Evolutionary conservation across 2,888 invertebrate species (phyloP), one percentile per base, ranked within the genome.

Genomic region (Aphodius sticticus): DNA sequence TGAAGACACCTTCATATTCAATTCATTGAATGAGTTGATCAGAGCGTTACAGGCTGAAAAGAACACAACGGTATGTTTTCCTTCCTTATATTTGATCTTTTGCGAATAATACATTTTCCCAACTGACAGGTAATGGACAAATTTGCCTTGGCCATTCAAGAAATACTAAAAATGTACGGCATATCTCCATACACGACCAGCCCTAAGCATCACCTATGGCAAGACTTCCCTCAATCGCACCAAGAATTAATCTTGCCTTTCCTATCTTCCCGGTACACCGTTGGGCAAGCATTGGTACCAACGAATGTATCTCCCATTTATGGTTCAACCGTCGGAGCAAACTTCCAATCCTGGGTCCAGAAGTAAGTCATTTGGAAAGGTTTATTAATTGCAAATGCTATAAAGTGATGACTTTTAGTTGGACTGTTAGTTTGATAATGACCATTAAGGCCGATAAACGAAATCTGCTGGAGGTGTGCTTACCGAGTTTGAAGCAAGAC

Each of bases 71-170:
- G 92, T 92, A 85, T 84, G 88, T 82, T 12, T 53, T 53, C 12
- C 14, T 15, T 16, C 69, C 16, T 69, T 3, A 1, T 76, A n/a
- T 12, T 76, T n/a, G n/a, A 14, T 76, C 14, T 76, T 14, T 36
- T 76, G 14, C 4, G 4, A 53, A 53, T 77, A 35, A 69, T 16
- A 7, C n/a, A 72, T 69, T 69, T n/a, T n/a, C 35, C n/a, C 74
- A 36, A 38, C 69, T 80, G 82, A 14, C 87, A 93, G 91, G 94
- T 94, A 84, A 94, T 95, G 91, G 95, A 96, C 86, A 93, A 94
- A 84, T 95, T 95, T 86, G 94, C 96, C 0, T 87, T 96, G 80
- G 96, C 95, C 0, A 96, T 96, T 85, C 93, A 96, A 89, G 96
- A 95, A 86, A 94, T 95, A 82, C 88, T 96, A 72, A 94, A 94